Evolutionary conservation across 2,113 vertebrate genomes (phyloP), one percentile per base, ranked within the genome.

Genomic region (Glaucomys volans): DNA sequence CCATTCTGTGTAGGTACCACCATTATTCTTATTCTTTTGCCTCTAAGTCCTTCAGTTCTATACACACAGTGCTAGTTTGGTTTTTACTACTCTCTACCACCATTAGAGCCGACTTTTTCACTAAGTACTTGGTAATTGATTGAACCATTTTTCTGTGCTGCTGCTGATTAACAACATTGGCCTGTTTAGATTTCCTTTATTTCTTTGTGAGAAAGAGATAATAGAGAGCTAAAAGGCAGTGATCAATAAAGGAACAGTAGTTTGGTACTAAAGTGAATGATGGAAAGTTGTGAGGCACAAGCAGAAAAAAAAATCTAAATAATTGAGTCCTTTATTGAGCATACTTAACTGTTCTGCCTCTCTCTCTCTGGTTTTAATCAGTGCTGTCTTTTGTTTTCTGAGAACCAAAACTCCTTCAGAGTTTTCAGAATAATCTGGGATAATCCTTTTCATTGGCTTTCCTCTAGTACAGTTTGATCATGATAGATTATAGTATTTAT

Each of bases 401-500:
- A 93, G 62, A 76, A 83, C 14, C 83, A 79, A 92, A 67, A 7
- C 40, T 86, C 87, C 30, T 42, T 71, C 57, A 88, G 32, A 87
- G 87, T 69, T 95, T 95, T 12, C 47, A 86, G 37, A 87, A 62
- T 75, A 74, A 92, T 24, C 83, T 93, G 24, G n/a, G 69, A 54
- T 10, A 75, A 16, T 69, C 1, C 64, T 87, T 93, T 88, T 91
- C 77, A 62, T 69, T 80, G 66, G 24, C 47, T 88, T 93, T 88
- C 26, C 32, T 71, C n/a, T 32, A 84, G 16, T 57, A 18, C 13
- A 85, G 0, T 84, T 91, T 28, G 35, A 75, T 24, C 50, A 81
- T 85, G 74, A 81, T 57, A 91, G 72, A 80, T 94, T 79, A 92
- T 4, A 54, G 35, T 85, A 54, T 88, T 87, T 88, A 50, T 87